Conservation (phyloP, 2,888 invertebrate genomes). For the Xanthia togata region DNA sequence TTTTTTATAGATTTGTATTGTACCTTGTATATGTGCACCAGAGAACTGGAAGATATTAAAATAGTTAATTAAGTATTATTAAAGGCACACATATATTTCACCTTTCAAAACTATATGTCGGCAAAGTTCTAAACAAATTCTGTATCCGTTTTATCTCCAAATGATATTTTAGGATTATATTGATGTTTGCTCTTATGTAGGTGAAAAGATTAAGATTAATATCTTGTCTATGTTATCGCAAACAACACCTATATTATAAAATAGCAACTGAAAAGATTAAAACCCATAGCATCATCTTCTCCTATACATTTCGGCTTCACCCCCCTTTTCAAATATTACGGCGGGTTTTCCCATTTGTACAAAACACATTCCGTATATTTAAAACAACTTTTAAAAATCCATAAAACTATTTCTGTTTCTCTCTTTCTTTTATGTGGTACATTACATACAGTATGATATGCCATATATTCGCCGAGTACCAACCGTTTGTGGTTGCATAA, state of each 20-base stretch:
- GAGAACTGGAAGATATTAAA: not conserved
- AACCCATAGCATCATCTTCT: not conserved
- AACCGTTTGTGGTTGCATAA: slow-evolving; percentile 35
- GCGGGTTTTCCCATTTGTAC: not conserved
- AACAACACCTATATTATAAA: not conserved
- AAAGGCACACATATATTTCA: not conserved
- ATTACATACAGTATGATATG: slow-evolving; percentile 24
- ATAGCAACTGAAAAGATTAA: not conserved
- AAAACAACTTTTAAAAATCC: slow-evolving; percentile 27
- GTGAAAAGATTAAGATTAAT: slow-evolving; percentile 26
- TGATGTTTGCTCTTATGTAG: not conserved
- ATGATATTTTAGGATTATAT: slow-evolving; percentile 19
- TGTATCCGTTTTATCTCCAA: slow-evolving; percentile 27
- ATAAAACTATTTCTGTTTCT: slow-evolving; percentile 36
- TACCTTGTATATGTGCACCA: not conserved
- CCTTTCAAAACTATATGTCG: slow-evolving; percentile 3
- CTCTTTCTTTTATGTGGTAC: slow-evolving; percentile 24
- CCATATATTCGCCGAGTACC: slow-evolving; percentile 24
- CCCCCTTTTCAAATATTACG: not conserved
- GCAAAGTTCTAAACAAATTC: slow-evolving; percentile 15
- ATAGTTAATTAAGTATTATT: not conserved
- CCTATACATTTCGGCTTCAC: not conserved
- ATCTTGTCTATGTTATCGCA: slow-evolving; percentile 3
- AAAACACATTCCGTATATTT: slow-evolving; percentile 15
- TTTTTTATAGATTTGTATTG: not conserved